Evolutionary conservation across 2,113 vertebrate species (phyloP), one percentile per base, ranked within the genome.

Genomic region (Balaenoptera acutorostrata): DNA sequence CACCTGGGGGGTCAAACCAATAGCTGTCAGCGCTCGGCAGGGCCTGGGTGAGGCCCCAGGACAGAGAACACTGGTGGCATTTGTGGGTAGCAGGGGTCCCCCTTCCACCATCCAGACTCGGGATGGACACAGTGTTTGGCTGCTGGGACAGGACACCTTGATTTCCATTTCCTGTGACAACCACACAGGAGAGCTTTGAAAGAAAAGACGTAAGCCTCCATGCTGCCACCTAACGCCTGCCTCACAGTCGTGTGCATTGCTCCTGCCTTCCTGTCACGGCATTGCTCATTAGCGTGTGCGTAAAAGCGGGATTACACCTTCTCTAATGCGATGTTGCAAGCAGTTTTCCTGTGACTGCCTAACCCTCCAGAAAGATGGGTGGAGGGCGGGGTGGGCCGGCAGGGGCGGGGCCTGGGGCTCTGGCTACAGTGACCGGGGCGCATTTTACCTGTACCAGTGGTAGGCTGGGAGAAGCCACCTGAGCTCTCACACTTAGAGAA

Each of bases 1-100:
- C 99, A 99, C 98, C 99, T 99, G 33, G 75, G 93, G 95, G 96
- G 97, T 95, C 85, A 97, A 88, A 98, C 33, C 66, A 94, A 97
- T 23, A 75, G 12, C 2, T 0, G 8, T 97, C n/a, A 49, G 89
- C 36, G 1, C 31, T 15, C 12, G 6, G 55, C 0, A 1, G 29
- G 46, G 57, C 2, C 39, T 39, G 39, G 59, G 5, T 23, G 9
- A 11, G 52, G 68, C 55, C 52, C 39, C 4, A 3, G 64, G 55
- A 55, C 4, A 8, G 82, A 68, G 64, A 55, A 8, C 29, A 39
- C 9, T 14, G 39, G 64, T 29, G 4, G 41, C 82, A 2, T 5
- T 23, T 64, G 61, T 41, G 29, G n/a, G 33, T 8, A 5, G 20
- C 29, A 20, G 49, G 36, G 66, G 36, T 25, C 23, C 81, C 68